Percentiles rank a stretch among this genome's conserved stretches.
These are phyloP conservation scores for Lepidurus apus DNA, from an alignment of 1,140 invertebrate genomes.

Conservation along the genomic window DNA sequence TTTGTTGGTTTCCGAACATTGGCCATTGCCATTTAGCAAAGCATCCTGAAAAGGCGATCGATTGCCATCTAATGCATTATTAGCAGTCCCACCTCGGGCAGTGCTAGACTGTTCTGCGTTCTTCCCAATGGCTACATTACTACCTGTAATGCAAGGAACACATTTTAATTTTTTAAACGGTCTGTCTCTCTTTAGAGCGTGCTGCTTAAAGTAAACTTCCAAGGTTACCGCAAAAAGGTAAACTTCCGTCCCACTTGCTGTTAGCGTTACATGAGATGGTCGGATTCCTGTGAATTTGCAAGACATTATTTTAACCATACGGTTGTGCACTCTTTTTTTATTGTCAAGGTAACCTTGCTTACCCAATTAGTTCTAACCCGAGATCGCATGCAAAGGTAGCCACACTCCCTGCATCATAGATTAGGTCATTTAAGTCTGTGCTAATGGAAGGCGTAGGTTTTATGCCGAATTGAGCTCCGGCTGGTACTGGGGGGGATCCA, in stretches of 20 bases:
- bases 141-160: constrained; percentile 51
- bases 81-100: constrained; percentile 68
- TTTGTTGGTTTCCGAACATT: constrained; percentile 80
- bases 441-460: background rate
- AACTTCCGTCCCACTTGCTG: constrained; percentile 69
- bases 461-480: background rate
- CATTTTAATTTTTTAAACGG: background rate
- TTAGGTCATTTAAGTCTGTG: background rate
- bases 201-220: background rate
- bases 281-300: constrained; percentile 33
- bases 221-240: constrained; percentile 73
- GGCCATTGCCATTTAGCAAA: constrained; percentile 45
- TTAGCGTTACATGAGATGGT: constrained; percentile 57
- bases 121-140: constrained; percentile 78
- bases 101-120: constrained; percentile 84
- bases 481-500: background rate
- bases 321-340: background rate
- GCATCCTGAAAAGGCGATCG: constrained; percentile 75
- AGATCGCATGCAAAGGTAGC: constrained; percentile 76
- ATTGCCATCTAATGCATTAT: constrained; percentile 80
- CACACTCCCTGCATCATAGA: constrained; percentile 50
- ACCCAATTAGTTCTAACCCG: constrained; percentile 67
- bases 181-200: constrained; percentile 6
- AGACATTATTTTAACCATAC: constrained; percentile 1
- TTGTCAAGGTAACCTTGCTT: constrained; percentile 39